A percentile compares a stretch with the other conserved stretches of the same genome.
Evolutionary conservation across 2,888 invertebrate genomes (phyloP).

Genomic region (Lepidochitona cinerea): DNA sequence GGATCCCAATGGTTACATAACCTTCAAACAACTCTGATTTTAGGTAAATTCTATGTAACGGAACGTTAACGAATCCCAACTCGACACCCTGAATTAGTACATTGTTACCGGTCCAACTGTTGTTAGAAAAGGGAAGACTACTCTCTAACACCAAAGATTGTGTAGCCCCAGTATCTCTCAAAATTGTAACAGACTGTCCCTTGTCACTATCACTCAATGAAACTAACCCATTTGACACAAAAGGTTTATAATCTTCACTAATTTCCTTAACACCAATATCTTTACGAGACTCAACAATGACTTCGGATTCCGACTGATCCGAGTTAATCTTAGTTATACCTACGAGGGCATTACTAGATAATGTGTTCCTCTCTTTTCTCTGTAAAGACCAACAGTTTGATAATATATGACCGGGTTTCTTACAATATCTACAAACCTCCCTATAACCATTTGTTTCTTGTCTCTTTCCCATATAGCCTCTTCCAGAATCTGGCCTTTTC

Average conservation of each 20-base stretch:
- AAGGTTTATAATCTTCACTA: conserved; percentile 24
- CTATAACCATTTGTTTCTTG: conserved; percentile 5
- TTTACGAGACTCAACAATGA: neutral
- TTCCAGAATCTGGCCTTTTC: neutral
- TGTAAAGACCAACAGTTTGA: conserved; percentile 23
- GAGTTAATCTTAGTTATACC: too few relatives aligned
- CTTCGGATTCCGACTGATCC: too few relatives aligned
- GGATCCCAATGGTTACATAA: conserved; percentile 24
- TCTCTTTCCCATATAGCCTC: neutral
- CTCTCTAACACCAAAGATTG: conserved; percentile 29
- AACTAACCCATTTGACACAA: conserved; percentile 28
- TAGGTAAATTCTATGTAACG: conserved; percentile 22
- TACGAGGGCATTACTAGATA: neutral
- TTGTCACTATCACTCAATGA: conserved; percentile 9
- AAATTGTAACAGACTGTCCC: conserved; percentile 17
- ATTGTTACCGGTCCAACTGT: conserved; percentile 15
- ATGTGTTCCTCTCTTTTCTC: neutral
- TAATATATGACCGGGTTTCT: conserved; percentile 18
- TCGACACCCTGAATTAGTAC: conserved; percentile 30
- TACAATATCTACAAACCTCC: conserved; percentile 14
- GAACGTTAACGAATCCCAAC: conserved; percentile 23
- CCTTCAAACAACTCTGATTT: conserved; percentile 23
- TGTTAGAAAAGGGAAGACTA: conserved; percentile 20
- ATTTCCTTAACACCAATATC: neutral
- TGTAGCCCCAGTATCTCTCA: conserved; percentile 31